These are phyloP conservation scores for Sardina pilchardus DNA, from an alignment of 2,113 vertebrate species.

Conservation along the genomic window DNA sequence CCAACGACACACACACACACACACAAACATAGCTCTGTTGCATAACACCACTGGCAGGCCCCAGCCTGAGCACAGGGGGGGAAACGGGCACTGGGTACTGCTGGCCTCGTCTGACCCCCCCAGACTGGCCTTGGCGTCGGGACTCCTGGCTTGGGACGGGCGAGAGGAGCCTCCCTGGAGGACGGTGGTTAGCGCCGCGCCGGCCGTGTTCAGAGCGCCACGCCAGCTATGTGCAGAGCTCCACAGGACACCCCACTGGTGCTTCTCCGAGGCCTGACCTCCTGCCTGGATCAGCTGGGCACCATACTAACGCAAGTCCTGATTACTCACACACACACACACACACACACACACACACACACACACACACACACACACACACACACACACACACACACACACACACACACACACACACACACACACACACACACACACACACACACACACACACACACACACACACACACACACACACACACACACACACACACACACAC, in stretches of 20 bases:
- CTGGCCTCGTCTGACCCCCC: too few species aligned
- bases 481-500: background rate
- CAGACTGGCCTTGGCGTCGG: too few species aligned
- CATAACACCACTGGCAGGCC: too few species aligned
- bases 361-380: background rate
- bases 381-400: constrained; percentile 3
- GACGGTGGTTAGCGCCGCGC: background rate
- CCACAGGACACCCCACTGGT: background rate
- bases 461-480: constrained; percentile 19
- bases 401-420: background rate
- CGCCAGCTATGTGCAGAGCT: background rate
- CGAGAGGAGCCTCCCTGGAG: background rate
- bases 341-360: background rate
- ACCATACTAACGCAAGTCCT: background rate
- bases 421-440: background rate
- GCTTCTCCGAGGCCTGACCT: background rate
- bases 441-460: background rate
- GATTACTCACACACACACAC: background rate
- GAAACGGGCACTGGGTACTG: too few species aligned
- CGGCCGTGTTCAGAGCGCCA: background rate
- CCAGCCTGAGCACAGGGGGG: too few species aligned
- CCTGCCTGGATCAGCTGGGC: background rate
- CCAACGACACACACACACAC: too few species aligned
- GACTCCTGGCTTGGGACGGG: too few species aligned
- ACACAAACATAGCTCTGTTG: too few species aligned